A percentile compares a stretch with the other conserved stretches of the same genome.
Evolutionary conservation across 2,113 vertebrate genomes (phyloP).

Genomic region (Dryoscopus gambensis): DNA sequence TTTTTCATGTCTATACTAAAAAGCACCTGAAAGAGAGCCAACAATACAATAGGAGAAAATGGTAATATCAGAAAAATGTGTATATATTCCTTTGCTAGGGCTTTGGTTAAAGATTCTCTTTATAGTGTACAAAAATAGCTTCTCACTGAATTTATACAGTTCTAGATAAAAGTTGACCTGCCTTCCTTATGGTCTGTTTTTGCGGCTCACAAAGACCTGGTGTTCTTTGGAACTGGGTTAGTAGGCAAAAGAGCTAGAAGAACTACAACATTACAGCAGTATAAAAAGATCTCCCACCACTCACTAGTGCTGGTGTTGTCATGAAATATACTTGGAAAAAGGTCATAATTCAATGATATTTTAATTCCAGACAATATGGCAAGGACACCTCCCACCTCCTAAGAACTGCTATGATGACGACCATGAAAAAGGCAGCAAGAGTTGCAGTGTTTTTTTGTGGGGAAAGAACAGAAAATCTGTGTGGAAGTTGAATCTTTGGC

Average conservation of each 20-base stretch:
- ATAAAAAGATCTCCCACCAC: background rate
- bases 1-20: background rate
- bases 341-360: background rate
- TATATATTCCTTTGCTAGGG: background rate
- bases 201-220: background rate
- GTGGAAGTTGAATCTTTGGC: background rate
- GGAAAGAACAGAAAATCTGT: background rate
- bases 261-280: background rate
- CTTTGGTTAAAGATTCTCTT: background rate
- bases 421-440: background rate
- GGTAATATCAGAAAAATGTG: background rate
- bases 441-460: background rate
- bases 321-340: background rate
- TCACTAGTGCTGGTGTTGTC: background rate
- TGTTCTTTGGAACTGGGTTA: background rate
- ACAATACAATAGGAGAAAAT: background rate
- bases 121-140: background rate
- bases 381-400: background rate
- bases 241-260: background rate
- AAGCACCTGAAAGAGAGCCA: background rate
- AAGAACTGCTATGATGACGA: background rate
- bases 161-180: background rate
- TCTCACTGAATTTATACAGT: background rate
- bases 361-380: background rate
- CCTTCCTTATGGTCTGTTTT: background rate